phyloP scores from a whole-genome alignment of 2,888 invertebrate genomes.

The Julus scanicus region DNA sequence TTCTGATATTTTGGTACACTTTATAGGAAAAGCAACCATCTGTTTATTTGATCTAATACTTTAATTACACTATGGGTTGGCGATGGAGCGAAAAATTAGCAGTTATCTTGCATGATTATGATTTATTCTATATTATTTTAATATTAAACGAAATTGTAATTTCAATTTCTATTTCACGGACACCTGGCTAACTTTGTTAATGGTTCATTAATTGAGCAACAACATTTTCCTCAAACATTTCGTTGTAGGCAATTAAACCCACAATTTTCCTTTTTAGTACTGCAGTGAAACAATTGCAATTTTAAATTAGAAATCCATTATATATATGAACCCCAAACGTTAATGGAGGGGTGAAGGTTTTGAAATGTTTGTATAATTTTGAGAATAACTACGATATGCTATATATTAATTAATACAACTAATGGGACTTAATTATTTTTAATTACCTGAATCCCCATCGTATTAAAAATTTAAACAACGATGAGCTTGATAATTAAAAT shows the following conservation, averaged over 20 bases:
- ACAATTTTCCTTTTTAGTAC: neutral
- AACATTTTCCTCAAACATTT: neutral
- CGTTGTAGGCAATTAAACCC: neutral
- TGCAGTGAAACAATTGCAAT: neutral
- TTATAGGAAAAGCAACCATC: neutral
- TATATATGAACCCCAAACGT: neutral
- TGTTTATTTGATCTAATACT: neutral
- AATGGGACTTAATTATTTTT: neutral
- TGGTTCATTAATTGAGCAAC: neutral
- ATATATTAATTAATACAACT: neutral
- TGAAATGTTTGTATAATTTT: neutral
- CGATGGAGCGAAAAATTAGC: slow-evolving; percentile 20
- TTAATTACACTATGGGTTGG: neutral
- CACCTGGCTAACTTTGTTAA: neutral
- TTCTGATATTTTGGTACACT: neutral
- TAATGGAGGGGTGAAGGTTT: too few species aligned
- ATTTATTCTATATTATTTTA: neutral
- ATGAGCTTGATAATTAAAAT: neutral
- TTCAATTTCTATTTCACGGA: neutral
- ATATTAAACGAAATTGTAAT: neutral
- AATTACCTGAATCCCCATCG: neutral
- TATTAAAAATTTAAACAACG: neutral
- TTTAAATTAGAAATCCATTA: neutral
- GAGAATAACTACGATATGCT: neutral
- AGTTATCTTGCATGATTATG: neutral